phyloP scores from a whole-genome alignment of 2,797 vertebrate genomes.

The Cuculus canorus region DNA sequence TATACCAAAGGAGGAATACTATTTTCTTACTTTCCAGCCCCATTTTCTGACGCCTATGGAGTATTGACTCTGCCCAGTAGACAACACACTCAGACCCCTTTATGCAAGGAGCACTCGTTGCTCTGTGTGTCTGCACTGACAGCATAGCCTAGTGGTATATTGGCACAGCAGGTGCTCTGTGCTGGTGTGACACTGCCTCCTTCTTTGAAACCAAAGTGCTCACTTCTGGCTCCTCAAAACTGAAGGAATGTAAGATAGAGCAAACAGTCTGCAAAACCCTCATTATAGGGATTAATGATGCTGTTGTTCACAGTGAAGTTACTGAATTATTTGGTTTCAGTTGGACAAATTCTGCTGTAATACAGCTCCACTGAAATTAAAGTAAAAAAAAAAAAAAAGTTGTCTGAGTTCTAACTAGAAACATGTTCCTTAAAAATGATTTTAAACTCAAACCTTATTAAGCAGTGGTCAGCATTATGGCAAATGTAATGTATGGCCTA shows the following conservation, averaged over 20 bases:
- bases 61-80: not conserved
- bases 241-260: not conserved
- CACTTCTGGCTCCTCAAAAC: not conserved
- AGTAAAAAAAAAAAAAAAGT: not conserved
- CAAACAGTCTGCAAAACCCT: conserved; percentile 6
- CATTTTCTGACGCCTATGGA: not conserved
- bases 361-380: not conserved
- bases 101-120: not conserved
- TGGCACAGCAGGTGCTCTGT: not conserved
- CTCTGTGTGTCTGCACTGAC: not conserved
- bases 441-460: not conserved
- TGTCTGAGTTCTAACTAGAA: not conserved
- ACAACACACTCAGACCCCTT: not conserved
- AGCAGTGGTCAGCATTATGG: not conserved
- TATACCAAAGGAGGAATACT: not conserved
- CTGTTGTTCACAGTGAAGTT: conserved; percentile 22
- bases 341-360: conserved; percentile 4
- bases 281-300: not conserved
- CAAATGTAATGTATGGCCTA: not conserved
- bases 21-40: not conserved
- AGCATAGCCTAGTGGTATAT: fast-evolving
- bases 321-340: conserved; percentile 21
- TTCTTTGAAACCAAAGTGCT: not conserved
- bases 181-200: not conserved
- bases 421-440: not conserved